A percentile compares a stretch with the other conserved stretches of the same genome.
These are phyloP conservation scores for Amphimallon solstitiale DNA, from an alignment of 2,888 invertebrate species.

Conservation along the genomic window DNA sequence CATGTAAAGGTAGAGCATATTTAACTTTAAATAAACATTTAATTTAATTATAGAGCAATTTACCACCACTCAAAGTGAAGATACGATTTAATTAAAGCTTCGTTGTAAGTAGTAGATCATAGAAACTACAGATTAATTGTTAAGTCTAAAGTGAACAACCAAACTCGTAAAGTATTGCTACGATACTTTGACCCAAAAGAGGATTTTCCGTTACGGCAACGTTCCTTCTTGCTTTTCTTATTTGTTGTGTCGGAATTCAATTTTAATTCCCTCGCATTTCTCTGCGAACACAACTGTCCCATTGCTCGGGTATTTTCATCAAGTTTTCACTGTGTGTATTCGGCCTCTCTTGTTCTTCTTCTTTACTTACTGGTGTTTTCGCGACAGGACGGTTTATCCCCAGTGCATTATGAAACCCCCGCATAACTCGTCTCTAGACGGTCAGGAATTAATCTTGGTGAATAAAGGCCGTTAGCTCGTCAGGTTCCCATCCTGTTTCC, in stretches of 20 bases:
- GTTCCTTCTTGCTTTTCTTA: not conserved
- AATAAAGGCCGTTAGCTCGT: conserved; percentile 6
- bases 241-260: conserved; percentile 4
- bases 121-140: not conserved
- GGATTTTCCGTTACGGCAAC: not conserved
- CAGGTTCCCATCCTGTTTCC: not conserved
- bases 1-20: too few species aligned
- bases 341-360: not conserved
- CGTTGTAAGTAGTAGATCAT: not conserved
- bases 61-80: not conserved
- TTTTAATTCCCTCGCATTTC: conserved; percentile 9
- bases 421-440: conserved; percentile 8
- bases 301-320: conserved; percentile 3
- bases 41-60: too few species aligned
- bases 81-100: not conserved
- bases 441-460: conserved; percentile 18
- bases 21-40: too few species aligned
- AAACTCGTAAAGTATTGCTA: too few species aligned
- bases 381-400: conserved; percentile 15
- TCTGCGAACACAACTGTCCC: conserved; percentile 9
- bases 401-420: conserved; percentile 21
- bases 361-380: not conserved
- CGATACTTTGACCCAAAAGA: too few species aligned
- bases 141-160: too few species aligned
- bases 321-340: conserved; percentile 8